phyloP scores from a whole-genome alignment of 2,797 vertebrate genomes.

The Acanthurus lineatus region DNA sequence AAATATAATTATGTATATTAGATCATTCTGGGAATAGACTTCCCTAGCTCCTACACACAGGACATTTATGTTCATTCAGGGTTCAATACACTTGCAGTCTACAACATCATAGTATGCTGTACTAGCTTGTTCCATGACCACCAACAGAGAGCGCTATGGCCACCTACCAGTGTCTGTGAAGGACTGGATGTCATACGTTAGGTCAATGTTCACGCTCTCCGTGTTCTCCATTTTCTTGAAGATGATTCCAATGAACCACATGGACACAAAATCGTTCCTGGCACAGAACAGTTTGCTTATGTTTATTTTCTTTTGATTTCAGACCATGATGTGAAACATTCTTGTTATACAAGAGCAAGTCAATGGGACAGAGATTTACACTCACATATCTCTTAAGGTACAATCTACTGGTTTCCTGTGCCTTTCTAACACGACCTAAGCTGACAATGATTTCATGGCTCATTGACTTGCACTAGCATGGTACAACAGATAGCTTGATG shows the following conservation, averaged over 20 bases:
- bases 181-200: constrained; percentile 96
- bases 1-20: too few species aligned
- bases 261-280: constrained; percentile 92
- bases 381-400: not conserved
- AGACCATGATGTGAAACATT: not conserved
- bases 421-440: not conserved
- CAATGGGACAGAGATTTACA: not conserved
- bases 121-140: not conserved
- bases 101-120: not conserved
- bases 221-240: constrained; percentile 97
- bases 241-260: constrained; percentile 98
- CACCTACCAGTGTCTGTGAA: constrained; percentile 96
- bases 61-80: too few species aligned
- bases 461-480: not conserved
- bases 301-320: not conserved
- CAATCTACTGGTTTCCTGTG: not conserved
- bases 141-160: not conserved
- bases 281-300: constrained; percentile 17
- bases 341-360: not conserved
- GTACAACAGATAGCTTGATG: not conserved
- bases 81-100: not conserved
- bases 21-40: too few species aligned
- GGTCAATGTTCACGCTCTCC: constrained; percentile 94
- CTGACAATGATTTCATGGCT: not conserved
- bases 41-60: too few species aligned